These are phyloP conservation scores for Perizoma affinitatum DNA, from an alignment of 2,888 invertebrate species.

Conservation along the genomic window DNA sequence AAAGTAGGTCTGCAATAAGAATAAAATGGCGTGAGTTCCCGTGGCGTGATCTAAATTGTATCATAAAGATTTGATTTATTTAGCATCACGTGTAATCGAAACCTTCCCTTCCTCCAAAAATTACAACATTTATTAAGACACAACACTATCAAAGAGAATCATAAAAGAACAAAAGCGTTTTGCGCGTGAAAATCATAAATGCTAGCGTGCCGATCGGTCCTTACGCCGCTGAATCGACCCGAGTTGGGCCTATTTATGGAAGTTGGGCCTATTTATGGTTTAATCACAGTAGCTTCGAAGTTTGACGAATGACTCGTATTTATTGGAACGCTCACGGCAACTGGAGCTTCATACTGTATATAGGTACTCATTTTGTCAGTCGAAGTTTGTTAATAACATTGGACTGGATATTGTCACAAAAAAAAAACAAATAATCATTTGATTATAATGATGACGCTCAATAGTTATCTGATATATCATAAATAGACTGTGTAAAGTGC, in stretches of 20 bases:
- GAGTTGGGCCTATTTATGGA: conserved; percentile 33
- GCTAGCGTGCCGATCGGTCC: conserved; percentile 63
- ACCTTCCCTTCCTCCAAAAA: conserved; percentile 19
- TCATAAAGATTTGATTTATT: too few relatives aligned
- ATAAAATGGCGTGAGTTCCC: too few relatives aligned
- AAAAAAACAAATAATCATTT: too few relatives aligned
- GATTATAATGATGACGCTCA: too few relatives aligned
- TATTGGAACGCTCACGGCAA: conserved; percentile 70
- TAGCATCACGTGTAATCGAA: too few relatives aligned
- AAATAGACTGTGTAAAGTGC: too few relatives aligned
- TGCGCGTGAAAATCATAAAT: conserved; percentile 43
- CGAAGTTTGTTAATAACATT: too few relatives aligned
- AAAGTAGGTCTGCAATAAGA: too few relatives aligned
- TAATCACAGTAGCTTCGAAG: conserved; percentile 74
- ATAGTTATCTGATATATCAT: too few relatives aligned
- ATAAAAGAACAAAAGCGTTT: conserved; percentile 42
- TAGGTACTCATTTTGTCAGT: too few relatives aligned
- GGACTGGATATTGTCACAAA: too few relatives aligned
- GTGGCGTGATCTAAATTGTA: too few relatives aligned
- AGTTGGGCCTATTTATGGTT: conserved; percentile 67
- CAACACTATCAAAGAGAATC: conserved; percentile 37
- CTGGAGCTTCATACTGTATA: conserved; percentile 7
- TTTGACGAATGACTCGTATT: conserved; percentile 75
- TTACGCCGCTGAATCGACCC: conserved; percentile 38
- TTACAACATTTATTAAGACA: conserved; percentile 31